phyloP scores from a whole-genome alignment of 2,113 vertebrate species.

The chimpanzee (Pan troglodytes) region NHGRI_mPanTro3-v2.1_pri NC_072421.2:121514001-121514500 shows the following conservation, averaged over 20 bases:
- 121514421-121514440: not conserved
- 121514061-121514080: not conserved
- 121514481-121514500: conserved; percentile 23
- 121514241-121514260: not conserved
- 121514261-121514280: not conserved
- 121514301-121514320: not conserved
- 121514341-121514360: not conserved
- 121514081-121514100: conserved; percentile 22
- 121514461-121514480: conserved; percentile 17
- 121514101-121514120: conserved; percentile 6
- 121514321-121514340: conserved; percentile 23
- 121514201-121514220: not conserved
- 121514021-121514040: not conserved
- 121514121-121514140: not conserved
- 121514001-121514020: conserved; percentile 1
- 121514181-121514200: not conserved
- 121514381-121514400: conserved; percentile 25
- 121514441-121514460: conserved; percentile 2
- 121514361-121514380: not conserved
- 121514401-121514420: not conserved
- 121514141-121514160: not conserved
- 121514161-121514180: conserved; percentile 15
- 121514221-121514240: not conserved
- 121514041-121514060: not conserved
- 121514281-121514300: not conserved